Conservation (phyloP, 2,888 invertebrate species). For the Marronus borbonicus region DNA sequence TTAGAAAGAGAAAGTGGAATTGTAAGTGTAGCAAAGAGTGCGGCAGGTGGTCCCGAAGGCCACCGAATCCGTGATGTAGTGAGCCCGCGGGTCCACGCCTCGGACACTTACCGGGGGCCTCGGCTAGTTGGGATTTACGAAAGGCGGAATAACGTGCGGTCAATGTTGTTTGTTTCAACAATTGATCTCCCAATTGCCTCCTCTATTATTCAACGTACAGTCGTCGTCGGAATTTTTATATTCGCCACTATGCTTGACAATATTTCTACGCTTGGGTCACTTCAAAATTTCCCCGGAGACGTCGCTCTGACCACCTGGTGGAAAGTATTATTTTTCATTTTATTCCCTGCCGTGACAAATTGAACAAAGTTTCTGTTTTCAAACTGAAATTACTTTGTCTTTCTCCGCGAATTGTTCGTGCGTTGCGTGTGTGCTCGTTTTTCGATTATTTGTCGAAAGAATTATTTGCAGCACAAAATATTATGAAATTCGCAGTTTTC, state of each 20-base stretch:
- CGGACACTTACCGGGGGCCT: constrained; percentile 62
- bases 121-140: constrained; percentile 66
- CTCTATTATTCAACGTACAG: constrained; percentile 63
- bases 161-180: constrained; percentile 65
- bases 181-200: constrained; percentile 64
- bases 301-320: constrained; percentile 60
- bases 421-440: background rate
- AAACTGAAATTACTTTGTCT: constrained; percentile 47
- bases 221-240: constrained; percentile 61
- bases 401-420: constrained; percentile 17
- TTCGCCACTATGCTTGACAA: constrained; percentile 62
- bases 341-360: constrained; percentile 54
- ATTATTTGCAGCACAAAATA: background rate
- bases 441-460: background rate
- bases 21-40: constrained; percentile 62
- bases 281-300: constrained; percentile 62
- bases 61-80: constrained; percentile 61
- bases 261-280: constrained; percentile 62
- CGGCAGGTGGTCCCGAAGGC: constrained; percentile 45
- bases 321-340: constrained; percentile 62
- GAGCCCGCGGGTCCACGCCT: constrained; percentile 63
- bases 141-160: constrained; percentile 63
- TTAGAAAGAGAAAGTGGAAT: constrained; percentile 59
- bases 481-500: too few species aligned
- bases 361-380: constrained; percentile 51